Conservation (phyloP, 2,888 invertebrate genomes). For the Embidobia sp. region DNA sequence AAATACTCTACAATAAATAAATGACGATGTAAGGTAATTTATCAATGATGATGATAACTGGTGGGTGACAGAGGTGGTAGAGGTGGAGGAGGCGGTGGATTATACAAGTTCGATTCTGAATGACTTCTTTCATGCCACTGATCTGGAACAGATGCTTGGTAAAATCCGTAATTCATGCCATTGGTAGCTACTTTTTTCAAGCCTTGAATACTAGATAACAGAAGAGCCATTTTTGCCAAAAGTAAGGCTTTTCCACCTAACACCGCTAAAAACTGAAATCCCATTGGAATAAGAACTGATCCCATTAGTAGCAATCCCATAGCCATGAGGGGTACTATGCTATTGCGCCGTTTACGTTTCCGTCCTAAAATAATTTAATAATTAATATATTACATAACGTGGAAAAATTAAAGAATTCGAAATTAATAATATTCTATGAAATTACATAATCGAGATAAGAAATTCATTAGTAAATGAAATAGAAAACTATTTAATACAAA, state of each 20-base stretch:
- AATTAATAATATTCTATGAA: too few species aligned
- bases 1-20: too few species aligned
- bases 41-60: too few species aligned
- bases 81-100: slow-evolving; percentile 7
- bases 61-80: too few species aligned
- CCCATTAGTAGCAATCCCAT: slow-evolving; percentile 90
- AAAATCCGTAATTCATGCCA: slow-evolving; percentile 89
- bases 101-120: slow-evolving; percentile 65
- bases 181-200: slow-evolving; percentile 89
- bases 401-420: neutral
- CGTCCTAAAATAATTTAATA: slow-evolving; percentile 51
- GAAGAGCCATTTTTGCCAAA: slow-evolving; percentile 90
- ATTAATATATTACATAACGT: too few species aligned
- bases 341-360: slow-evolving; percentile 84
- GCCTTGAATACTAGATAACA: slow-evolving; percentile 90
- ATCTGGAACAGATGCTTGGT: slow-evolving; percentile 83
- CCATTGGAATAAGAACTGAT: slow-evolving; percentile 90
- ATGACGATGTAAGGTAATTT: too few species aligned
- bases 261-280: slow-evolving; percentile 91
- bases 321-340: slow-evolving; percentile 90
- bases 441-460: too few species aligned
- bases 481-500: too few species aligned
- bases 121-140: slow-evolving; percentile 80
- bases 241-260: slow-evolving; percentile 91
- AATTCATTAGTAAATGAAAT: too few species aligned